Evolutionary conservation across 2,797 vertebrate genomes (phyloP).

Genomic region (Pseudochromis fuscus): DNA sequence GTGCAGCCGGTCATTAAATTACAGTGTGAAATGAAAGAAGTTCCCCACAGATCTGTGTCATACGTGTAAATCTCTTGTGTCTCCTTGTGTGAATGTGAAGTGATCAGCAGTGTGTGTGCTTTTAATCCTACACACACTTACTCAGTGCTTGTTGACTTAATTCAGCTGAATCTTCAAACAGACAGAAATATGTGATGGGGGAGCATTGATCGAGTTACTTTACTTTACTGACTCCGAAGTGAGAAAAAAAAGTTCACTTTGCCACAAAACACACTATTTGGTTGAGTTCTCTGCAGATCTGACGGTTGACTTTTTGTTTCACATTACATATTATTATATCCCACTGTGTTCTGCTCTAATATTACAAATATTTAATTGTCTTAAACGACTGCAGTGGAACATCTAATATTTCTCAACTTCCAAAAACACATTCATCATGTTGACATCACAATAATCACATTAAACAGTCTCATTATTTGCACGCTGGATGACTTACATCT

Average conservation of each 20-base stretch:
- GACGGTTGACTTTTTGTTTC: background rate
- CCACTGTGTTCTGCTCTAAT: background rate
- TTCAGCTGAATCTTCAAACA: conserved; percentile 74
- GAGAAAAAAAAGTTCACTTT: conserved; percentile 35
- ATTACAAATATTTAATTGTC: background rate
- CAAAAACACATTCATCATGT: conserved; percentile 44
- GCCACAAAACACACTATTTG: conserved; percentile 20
- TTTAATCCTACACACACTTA: conserved; percentile 60
- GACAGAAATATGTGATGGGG: conserved; percentile 61
- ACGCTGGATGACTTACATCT: background rate
- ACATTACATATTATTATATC: background rate
- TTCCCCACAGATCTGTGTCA: conserved; percentile 35
- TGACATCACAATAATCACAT: conserved; percentile 41
- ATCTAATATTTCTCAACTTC: conserved; percentile 12
- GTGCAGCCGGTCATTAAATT: conserved; percentile 62
- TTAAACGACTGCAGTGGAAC: conserved; percentile 1
- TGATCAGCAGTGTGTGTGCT: conserved; percentile 37
- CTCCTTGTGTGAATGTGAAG: conserved; percentile 23
- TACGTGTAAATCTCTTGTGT: conserved; percentile 40
- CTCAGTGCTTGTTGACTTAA: conserved; percentile 62
- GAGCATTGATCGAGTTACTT: conserved; percentile 52
- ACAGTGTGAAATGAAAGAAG: conserved; percentile 54
- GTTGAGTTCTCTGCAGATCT: conserved; percentile 8
- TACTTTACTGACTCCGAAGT: conserved; percentile 52
- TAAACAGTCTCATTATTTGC: conserved; percentile 52